A percentile compares a stretch with the other conserved stretches of the same genome.
These are phyloP conservation scores for Pelodiscus sinensis DNA, from an alignment of 2,113 vertebrate genomes.

Conservation along the genomic window DNA sequence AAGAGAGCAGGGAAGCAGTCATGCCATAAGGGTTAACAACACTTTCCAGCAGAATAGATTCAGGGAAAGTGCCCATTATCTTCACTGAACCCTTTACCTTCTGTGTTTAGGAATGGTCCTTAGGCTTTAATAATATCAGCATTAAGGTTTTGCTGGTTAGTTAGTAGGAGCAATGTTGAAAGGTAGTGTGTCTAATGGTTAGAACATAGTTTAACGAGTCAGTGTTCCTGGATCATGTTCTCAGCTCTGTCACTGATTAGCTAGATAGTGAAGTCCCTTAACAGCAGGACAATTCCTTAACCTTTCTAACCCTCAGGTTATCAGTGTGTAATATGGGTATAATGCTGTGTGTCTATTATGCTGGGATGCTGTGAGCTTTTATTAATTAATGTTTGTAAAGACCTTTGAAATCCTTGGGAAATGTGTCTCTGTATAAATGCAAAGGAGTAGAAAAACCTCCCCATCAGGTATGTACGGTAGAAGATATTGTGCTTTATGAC, in stretches of 20 bases:
- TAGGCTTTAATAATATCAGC: neutral
- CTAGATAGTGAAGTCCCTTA: neutral
- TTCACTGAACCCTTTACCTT: neutral
- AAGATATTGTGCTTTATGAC: rapidly evolving
- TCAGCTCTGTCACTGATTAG: neutral
- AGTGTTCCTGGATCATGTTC: neutral
- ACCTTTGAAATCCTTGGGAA: constrained; percentile 7
- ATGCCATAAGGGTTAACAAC: neutral
- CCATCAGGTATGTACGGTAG: constrained; percentile 2
- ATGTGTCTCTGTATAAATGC: rapidly evolving
- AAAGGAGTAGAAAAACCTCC: neutral
- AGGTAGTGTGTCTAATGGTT: neutral
- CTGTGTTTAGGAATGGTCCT: rapidly evolving
- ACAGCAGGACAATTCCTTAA: neutral
- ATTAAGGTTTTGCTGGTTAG: neutral
- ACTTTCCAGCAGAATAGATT: neutral
- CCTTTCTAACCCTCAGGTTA: neutral
- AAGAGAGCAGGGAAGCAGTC: too few species aligned
- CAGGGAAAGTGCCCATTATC: neutral
- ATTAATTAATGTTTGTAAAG: constrained; percentile 4
- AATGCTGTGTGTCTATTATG: neutral
- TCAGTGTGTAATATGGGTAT: rapidly evolving
- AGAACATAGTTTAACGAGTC: rapidly evolving
- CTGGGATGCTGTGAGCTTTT: neutral
- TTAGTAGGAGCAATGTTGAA: neutral